Percentiles rank a stretch among this genome's conserved stretches.
These are phyloP conservation scores for Nesoenas mayeri DNA, from an alignment of 2,113 vertebrate species.

Conservation along the genomic window DNA sequence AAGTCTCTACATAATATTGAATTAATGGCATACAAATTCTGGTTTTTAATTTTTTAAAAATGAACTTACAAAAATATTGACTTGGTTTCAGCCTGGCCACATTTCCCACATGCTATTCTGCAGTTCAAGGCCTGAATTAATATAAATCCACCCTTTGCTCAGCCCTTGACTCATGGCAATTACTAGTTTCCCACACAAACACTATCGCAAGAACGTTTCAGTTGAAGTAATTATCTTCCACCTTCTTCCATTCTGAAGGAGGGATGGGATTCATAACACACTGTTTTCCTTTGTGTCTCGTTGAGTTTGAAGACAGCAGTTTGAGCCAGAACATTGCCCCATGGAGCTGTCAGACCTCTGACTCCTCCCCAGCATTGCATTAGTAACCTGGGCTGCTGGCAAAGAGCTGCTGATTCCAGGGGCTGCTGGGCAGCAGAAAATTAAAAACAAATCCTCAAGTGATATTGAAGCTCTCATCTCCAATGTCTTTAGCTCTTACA, in stretches of 20 bases:
- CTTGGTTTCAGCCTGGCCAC: not conserved
- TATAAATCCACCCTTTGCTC: not conserved
- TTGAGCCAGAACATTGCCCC: not conserved
- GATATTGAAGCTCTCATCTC: not conserved
- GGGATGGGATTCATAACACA: not conserved
- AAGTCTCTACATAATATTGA: not conserved
- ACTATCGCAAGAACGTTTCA: not conserved
- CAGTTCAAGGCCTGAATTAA: not conserved
- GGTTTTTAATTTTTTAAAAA: not conserved
- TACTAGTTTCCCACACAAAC: not conserved
- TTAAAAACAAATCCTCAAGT: not conserved
- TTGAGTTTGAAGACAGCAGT: not conserved
- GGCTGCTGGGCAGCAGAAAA: not conserved
- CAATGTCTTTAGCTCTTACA: not conserved
- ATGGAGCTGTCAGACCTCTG: rapidly evolving
- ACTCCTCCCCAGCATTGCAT: not conserved
- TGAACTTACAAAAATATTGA: not conserved
- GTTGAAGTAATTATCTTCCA: not conserved
- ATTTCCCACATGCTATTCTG: not conserved
- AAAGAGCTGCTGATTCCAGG: not conserved
- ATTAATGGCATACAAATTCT: not conserved
- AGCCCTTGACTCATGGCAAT: not conserved
- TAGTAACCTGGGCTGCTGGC: not conserved
- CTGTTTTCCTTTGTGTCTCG: not conserved
- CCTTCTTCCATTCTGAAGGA: not conserved